A percentile compares a stretch with the other conserved stretches of the same genome.
Conservation (phyloP, 2,888 invertebrate genomes). For the Tanypteryx hageni region DNA sequence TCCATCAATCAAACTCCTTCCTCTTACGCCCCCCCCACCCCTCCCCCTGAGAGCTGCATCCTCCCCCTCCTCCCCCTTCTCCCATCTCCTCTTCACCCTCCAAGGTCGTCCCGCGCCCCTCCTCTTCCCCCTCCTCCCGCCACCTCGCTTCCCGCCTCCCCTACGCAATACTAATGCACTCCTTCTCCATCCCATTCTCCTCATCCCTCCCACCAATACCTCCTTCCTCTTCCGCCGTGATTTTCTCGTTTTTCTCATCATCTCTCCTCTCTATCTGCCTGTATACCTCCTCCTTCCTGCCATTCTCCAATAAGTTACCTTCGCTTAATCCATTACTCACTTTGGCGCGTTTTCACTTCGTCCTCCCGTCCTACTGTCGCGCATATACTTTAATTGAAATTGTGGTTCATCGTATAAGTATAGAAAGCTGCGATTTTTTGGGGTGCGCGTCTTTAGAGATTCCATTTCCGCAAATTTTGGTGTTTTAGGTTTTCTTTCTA, state of each 20-base stretch:
- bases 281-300: constrained; percentile 3
- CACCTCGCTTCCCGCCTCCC: not conserved
- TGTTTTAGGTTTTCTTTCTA: no score
- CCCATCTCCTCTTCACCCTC: not conserved
- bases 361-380: no score
- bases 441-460: no score
- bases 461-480: no score
- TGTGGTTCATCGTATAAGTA: no score
- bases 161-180: not conserved
- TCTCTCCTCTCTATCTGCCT: not conserved
- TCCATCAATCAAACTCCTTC: not conserved
- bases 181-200: not conserved
- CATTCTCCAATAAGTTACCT: constrained; percentile 4
- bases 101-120: not conserved
- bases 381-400: no score
- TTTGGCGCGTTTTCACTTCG: no score
- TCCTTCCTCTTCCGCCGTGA: not conserved
- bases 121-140: not conserved
- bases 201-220: not conserved
- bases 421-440: no score
- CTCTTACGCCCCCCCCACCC: not conserved
- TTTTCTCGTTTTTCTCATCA: not conserved
- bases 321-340: not conserved
- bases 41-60: not conserved
- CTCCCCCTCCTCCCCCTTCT: not conserved